Evolutionary conservation across 2,797 vertebrate genomes (phyloP), one percentile per base, ranked within the genome.

Genomic region (Cottoperca gobio): DNA sequence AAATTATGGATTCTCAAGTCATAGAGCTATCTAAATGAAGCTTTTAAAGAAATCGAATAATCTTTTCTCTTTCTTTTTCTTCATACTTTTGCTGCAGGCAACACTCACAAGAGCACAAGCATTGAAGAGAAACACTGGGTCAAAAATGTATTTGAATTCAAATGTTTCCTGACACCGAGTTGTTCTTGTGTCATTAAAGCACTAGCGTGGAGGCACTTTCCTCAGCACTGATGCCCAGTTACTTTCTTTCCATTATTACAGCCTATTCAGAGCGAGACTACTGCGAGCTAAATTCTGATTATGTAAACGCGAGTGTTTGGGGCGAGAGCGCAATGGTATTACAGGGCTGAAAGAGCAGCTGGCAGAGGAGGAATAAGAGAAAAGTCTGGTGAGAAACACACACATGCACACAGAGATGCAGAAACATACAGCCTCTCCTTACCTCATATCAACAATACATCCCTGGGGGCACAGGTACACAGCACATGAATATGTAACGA

Each of bases 401-500:
- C 43, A 39, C 31, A 54, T 3, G 4, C 26, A 54, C 24, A 49
- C 55, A 60, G 33, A 70, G 21, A 40, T 70, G 70, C 62, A 46
- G 55, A 42, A 60, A 52, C 60, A 46, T 58, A 61, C 49, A 55
- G 43, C 7, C 23, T 31, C 74, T 67, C 35, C 69, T 82, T 79
- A 78, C 82, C 77, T 82, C 69, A 52, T 78, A 74, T 86, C 70
- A 82, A 48, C 77, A 70, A 48, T 66, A 55, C 76, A 58, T 59
- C 70, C 71, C 86, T 57, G 2, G 58, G 68, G 83, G 55, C 46
- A 8, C 81, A 87, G 78, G 74, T 87, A 81, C 76, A 68, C 71
- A 53, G 31, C 9, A 23, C 65, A 84, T 86, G 80, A 81, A 89
- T 91, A 87, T 84, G 74, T 73, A 89, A 83, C 48, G 1, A 69